A percentile compares a stretch with the other conserved stretches of the same genome.
phyloP scores from a whole-genome alignment of 2,797 vertebrate species.

The Rallus crepitans region DNA sequence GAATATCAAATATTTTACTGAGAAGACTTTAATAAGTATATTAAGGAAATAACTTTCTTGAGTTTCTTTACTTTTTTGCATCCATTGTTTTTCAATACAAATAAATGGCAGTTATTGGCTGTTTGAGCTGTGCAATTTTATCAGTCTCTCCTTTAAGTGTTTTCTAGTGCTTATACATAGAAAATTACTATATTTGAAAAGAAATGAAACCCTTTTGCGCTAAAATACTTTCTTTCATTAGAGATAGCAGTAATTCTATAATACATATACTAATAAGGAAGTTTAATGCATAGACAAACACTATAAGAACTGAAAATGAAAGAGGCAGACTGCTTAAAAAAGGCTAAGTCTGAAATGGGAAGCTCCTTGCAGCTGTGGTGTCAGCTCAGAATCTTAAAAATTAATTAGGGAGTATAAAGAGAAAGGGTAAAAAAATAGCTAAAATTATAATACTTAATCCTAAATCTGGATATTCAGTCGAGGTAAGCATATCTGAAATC shows the following conservation, averaged over 20 bases:
- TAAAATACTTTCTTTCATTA: not conserved
- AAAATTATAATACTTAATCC: not conserved
- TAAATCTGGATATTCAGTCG: not conserved
- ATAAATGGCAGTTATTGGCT: not conserved
- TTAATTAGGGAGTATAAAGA: not conserved
- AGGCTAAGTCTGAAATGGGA: not conserved
- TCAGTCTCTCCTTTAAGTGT: not conserved
- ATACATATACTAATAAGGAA: not conserved
- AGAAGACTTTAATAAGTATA: not conserved
- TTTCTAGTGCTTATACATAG: not conserved
- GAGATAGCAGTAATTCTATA: not conserved
- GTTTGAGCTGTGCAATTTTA: not conserved
- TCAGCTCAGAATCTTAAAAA: not conserved
- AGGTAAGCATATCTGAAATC: not conserved
- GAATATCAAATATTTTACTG: not conserved
- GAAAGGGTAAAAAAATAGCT: not conserved
- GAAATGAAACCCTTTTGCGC: not conserved
- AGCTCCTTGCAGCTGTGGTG: not conserved
- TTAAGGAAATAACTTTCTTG: not conserved
- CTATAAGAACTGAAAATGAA: not conserved
- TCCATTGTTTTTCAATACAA: not conserved
- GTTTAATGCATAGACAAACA: not conserved
- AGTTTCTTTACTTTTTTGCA: not conserved
- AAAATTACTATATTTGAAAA: not conserved
- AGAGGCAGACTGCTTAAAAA: not conserved